Percentiles rank a stretch among this genome's conserved stretches.
Evolutionary conservation across 37 sponge, comb jelly and placozoan genomes (phyloP).

Genomic region (Haliclona indistincta): DNA sequence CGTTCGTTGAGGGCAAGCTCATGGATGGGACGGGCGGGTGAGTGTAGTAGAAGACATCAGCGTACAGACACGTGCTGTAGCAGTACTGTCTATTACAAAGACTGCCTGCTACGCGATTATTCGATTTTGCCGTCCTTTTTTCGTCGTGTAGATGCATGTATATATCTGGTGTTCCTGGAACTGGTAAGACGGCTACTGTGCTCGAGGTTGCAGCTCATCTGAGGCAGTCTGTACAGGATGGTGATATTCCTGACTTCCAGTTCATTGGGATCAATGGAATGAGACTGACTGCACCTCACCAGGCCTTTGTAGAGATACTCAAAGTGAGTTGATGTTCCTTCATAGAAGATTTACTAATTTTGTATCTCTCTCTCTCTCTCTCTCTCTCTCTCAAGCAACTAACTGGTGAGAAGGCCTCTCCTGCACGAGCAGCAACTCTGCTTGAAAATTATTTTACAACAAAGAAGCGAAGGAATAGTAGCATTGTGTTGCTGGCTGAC

Average conservation of each 20-base stretch:
- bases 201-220: slow-evolving; percentile 68
- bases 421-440: slow-evolving; percentile 61
- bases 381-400: slow-evolving; percentile 64
- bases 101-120: background rate
- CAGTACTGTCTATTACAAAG: slow-evolving; percentile 2
- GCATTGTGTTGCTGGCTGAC: slow-evolving; percentile 86
- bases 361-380: slow-evolving; percentile 16
- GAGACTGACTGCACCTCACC: slow-evolving; percentile 75
- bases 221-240: slow-evolving; percentile 44
- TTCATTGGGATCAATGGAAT: slow-evolving; percentile 95
- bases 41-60: background rate
- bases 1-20: slow-evolving; percentile 84
- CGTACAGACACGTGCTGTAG: background rate
- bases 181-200: slow-evolving; percentile 99
- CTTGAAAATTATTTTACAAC: slow-evolving; percentile 69
- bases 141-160: slow-evolving; percentile 79
- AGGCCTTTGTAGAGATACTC: slow-evolving; percentile 57
- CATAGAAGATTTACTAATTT: background rate
- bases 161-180: slow-evolving; percentile 93
- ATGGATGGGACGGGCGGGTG: slow-evolving; percentile 81
- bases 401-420: slow-evolving; percentile 68
- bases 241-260: slow-evolving; percentile 61
- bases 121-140: background rate
- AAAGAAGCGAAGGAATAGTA: background rate
- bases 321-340: slow-evolving; percentile 47